Base-by-base conservation (phyloP, 2,888 invertebrate genomes). In the Dione juno region DNA sequence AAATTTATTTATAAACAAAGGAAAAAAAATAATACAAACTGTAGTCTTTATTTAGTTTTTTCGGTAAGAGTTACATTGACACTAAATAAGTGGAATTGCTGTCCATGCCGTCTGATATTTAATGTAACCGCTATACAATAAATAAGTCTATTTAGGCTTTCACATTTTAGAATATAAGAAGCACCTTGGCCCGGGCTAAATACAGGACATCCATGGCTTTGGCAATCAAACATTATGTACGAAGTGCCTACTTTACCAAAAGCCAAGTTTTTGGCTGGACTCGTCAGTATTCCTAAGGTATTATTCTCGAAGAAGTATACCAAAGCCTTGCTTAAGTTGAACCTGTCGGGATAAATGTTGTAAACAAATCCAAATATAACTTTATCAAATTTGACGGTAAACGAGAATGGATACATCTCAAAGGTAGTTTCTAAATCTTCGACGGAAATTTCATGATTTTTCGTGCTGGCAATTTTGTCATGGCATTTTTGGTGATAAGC, bases 171-270 rank as follows among this genome's bases (percentile, higher is more conserved):
- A 59, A 95, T 86, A 78, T 95, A 96, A 0, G 95, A 90, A 10
- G 93, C 88, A 5, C 94, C 94, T 77, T 94, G 90, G 8, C 94
- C 92, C 0, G 94, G 94, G 41, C 92, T 84, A 79, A 95, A 96
- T 77, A 95, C 82, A 0, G 95, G 95, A 3, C 92, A 85, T 9
- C 95, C 95, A 76, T 89, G 86, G 72, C 94, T 94, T 82, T 95
- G 95, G 76, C 95, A 95, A 78, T 96, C 96, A 80, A 94, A 96
- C 94, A 96, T 94, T 76, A 95, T 96, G 79, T 95, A 96, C 13
- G 95, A 95, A 14, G 84, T 80, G 0, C 88, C 88, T 19, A 84
- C 81, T 74, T 80, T 93, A 1, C 95, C 95, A 77, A 94, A 94
- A 11, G 94, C 92, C 73, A 94, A 81, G 63, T 94, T 94, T 68